Conservation (phyloP, 2,797 vertebrate species). For the Sebastes cheni region DNA sequence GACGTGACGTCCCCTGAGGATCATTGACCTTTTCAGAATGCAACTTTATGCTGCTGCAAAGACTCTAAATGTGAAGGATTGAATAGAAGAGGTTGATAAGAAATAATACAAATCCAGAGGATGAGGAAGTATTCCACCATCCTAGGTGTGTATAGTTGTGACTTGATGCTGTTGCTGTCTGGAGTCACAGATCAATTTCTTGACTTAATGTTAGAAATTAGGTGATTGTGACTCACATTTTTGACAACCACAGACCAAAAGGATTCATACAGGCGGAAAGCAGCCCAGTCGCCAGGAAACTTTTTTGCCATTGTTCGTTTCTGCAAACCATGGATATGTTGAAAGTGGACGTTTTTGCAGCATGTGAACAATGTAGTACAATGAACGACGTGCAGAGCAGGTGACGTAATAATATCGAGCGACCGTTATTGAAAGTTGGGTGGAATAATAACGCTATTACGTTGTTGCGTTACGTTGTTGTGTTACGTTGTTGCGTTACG, state of each 20-base stretch:
- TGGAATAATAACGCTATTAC: too few species aligned
- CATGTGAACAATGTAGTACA: too few species aligned
- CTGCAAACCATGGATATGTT: too few species aligned
- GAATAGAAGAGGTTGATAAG: neutral
- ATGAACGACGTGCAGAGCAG: too few species aligned
- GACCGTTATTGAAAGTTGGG: too few species aligned
- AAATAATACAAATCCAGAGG: neutral
- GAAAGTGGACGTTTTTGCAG: too few species aligned
- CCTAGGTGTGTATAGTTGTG: neutral
- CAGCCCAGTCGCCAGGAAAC: too few species aligned
- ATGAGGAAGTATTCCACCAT: neutral
- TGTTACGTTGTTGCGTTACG: too few species aligned
- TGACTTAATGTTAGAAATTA: neutral
- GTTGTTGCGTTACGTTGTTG: too few species aligned
- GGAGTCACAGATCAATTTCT: neutral
- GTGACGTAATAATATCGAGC: too few species aligned
- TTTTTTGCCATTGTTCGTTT: too few species aligned
- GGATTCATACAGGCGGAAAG: neutral
- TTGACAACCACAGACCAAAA: neutral
- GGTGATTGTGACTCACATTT: neutral
- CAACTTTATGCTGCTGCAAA: neutral
- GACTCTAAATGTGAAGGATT: neutral
- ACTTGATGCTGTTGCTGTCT: neutral
- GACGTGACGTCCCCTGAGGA: neutral
- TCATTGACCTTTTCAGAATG: constrained; percentile 25